phyloP scores from a whole-genome alignment of 2,888 invertebrate species.

The Galerucella calmariensis region DNA sequence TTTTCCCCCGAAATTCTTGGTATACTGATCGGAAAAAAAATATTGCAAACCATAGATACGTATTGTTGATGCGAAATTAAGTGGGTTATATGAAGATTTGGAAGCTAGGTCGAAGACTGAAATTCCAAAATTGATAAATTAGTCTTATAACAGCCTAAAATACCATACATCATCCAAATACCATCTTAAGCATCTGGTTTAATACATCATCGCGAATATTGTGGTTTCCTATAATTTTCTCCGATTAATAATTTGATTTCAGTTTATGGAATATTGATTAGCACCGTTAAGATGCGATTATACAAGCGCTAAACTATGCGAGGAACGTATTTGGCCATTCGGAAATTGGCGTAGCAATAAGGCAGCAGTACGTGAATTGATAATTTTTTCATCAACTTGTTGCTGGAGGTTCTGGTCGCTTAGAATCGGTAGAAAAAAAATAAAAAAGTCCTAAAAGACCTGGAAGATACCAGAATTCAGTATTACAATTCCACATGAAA shows the following conservation, averaged over 20 bases:
- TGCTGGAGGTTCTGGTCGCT: too few species aligned
- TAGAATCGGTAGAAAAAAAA: too few species aligned
- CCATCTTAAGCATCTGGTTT: neutral
- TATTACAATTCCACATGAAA: too few species aligned
- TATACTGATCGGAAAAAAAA: too few species aligned
- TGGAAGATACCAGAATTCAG: too few species aligned
- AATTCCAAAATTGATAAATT: neutral
- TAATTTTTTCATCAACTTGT: too few species aligned
- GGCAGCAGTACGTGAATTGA: neutral
- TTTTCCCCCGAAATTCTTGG: too few species aligned
- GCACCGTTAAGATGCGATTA: neutral
- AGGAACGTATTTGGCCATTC: neutral
- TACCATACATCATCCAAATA: slow-evolving; percentile 10
- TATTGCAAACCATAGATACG: too few species aligned
- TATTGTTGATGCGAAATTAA: too few species aligned
- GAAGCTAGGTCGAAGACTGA: neutral
- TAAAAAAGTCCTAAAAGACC: too few species aligned
- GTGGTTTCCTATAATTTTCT: slow-evolving; percentile 1
- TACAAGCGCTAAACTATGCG: neutral
- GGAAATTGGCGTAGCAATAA: neutral
- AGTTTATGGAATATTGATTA: neutral
- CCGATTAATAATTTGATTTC: slow-evolving; percentile 9
- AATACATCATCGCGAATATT: neutral
- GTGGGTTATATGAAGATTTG: too few species aligned
- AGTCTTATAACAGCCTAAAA: neutral